Evolutionary conservation across 2,888 invertebrate genomes (phyloP), one percentile per base, ranked within the genome.

Genomic region (Cephonodes hylas): DNA sequence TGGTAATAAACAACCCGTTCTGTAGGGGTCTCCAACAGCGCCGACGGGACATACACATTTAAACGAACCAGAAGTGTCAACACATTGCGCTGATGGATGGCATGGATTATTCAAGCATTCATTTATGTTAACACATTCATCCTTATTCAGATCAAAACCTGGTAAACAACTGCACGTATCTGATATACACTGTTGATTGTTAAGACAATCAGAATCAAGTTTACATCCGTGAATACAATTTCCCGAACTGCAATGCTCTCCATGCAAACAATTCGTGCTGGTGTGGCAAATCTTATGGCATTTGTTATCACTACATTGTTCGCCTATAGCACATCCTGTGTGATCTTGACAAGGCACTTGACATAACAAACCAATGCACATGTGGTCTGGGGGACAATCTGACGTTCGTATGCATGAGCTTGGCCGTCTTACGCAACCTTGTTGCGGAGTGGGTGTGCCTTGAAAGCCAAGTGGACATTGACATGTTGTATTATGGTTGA

Each of bases 261-360:
- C 98, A 1, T 96, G 96, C 73, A 97, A 92, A 76, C 98, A 98
- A 79, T 98, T 98, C 76, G 96, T 97, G 80, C 97, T 97, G 8
- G 96, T 95, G 79, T 97, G 97, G 81, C 98, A 98, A 38, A 97
- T 95, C 91, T 97, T 97, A 20, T 95, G 94, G 76, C 97, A 98
- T 67, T 95, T 93, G 68, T 94, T 95, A 72, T 96, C 95, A 64
- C 94, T 94, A 77, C 98, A 98, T 65, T 96, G 94, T 88, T 98
- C 98, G 13, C 97, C 97, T 45, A 96, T 94, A 0, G 97, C 97
- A 80, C 97, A 98, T 22, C 94, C 93, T 0, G 93, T 93, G 65
- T 95, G 95, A 66, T 95, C 95, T 69, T 93, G 93, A 77, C 98
- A 98, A 3, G 96, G 95, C 42, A 96, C 94, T 79, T 95, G 96